These are phyloP conservation scores for Pocillopora damicornis DNA, from an alignment of 64 coral and sea anemone genomes.

Conservation along the genomic window DNA sequence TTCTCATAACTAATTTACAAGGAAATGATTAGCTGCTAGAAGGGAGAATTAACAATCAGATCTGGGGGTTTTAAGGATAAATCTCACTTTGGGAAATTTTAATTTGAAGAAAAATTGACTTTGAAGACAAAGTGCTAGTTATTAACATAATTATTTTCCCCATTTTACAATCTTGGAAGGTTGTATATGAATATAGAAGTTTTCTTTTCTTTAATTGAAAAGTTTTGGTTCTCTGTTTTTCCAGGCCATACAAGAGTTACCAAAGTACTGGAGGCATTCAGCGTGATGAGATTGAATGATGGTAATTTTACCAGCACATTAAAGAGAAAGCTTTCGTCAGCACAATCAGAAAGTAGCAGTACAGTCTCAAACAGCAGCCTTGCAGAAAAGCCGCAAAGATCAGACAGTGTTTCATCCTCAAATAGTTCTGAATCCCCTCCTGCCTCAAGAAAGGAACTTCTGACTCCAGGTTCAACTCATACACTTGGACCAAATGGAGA, in stretches of 20 bases:
- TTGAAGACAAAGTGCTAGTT: no score
- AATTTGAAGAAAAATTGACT: no score
- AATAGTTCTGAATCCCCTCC: constrained; percentile 44
- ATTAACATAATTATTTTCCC: no score
- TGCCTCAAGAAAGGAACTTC: constrained; percentile 26
- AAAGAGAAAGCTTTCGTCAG: constrained; percentile 62
- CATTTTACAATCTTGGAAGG: no score
- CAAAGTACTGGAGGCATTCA: constrained; percentile 88
- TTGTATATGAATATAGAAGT: no score
- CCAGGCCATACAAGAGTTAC: constrained; percentile 82
- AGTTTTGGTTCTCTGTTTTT: background rate
- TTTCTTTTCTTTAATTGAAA: no score
- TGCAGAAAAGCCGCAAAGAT: constrained; percentile 23
- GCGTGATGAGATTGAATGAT: constrained; percentile 87
- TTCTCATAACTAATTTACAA: no score
- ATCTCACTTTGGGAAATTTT: no score
- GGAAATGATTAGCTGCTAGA: no score
- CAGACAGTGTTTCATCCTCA: constrained; percentile 63
- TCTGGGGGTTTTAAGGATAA: no score
- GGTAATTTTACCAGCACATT: constrained; percentile 78
- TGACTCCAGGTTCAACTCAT: constrained; percentile 29
- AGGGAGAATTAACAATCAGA: no score
- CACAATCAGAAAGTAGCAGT: constrained; percentile 31
- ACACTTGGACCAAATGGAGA: constrained; percentile 34
- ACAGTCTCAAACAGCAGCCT: constrained; percentile 45